These are phyloP conservation scores for Smutsia gigantea DNA, from an alignment of 2,797 vertebrate genomes.

Conservation along the genomic window DNA sequence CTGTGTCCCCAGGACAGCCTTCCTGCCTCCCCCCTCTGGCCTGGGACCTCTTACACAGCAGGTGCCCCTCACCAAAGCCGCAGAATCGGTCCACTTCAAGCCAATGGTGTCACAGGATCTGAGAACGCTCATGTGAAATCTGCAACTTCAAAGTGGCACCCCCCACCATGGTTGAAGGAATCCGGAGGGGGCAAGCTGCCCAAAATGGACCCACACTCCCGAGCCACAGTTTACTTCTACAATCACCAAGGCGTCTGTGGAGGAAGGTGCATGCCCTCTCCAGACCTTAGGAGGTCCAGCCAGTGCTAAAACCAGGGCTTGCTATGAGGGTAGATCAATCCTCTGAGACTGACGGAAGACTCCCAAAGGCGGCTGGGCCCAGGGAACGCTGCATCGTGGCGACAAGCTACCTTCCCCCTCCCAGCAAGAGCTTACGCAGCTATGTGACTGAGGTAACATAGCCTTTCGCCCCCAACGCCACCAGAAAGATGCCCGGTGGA, in stretches of 20 bases:
- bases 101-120: background rate
- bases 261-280: background rate
- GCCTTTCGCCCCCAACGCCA: background rate
- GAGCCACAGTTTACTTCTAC: background rate
- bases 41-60: background rate
- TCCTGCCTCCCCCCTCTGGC: background rate
- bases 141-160: background rate
- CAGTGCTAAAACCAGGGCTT: background rate
- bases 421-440: background rate
- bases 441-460: too few relatives aligned
- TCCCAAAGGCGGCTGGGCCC: background rate
- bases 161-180: background rate
- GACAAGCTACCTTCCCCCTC: background rate
- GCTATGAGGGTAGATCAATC: fast-evolving
- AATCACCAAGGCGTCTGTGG: background rate
- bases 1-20: background rate
- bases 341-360: background rate
- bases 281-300: background rate
- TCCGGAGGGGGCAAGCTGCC: background rate
- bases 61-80: background rate
- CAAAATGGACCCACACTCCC: background rate
- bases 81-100: background rate
- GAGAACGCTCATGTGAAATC: background rate
- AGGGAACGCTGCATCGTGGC: background rate
- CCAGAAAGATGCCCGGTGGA: background rate